phyloP scores from a whole-genome alignment of 2,113 vertebrate genomes.

The Sardina pilchardus region DNA sequence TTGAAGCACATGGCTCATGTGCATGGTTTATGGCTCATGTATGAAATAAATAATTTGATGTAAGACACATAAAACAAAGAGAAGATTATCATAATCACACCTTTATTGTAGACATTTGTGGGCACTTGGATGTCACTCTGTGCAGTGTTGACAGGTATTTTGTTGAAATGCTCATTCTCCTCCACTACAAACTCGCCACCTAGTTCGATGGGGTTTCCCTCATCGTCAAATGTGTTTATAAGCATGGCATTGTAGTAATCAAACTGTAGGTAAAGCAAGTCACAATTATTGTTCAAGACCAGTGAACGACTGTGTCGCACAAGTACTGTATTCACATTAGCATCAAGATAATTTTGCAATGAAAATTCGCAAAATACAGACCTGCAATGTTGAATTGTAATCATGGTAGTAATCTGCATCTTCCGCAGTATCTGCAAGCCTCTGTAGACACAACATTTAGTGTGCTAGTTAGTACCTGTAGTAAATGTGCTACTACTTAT shows the following conservation, averaged over 20 bases:
- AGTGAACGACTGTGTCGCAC: neutral
- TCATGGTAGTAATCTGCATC: conserved; percentile 92
- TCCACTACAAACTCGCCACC: conserved; percentile 88
- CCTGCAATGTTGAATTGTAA: conserved; percentile 84
- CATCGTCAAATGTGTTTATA: conserved; percentile 85
- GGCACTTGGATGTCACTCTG: conserved; percentile 91
- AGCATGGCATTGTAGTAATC: conserved; percentile 92
- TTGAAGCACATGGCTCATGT: no score
- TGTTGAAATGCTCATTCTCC: conserved; percentile 91
- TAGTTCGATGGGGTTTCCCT: conserved; percentile 81
- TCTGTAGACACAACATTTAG: conserved; percentile 66
- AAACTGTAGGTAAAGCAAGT: conserved; percentile 71
- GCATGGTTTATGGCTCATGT: neutral
- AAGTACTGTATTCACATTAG: neutral
- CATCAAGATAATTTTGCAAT: neutral
- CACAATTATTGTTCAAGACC: neutral
- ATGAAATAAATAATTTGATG: neutral
- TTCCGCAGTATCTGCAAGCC: conserved; percentile 89
- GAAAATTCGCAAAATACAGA: conserved; percentile 51
- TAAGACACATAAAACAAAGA: neutral
- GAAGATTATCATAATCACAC: conserved; percentile 58
- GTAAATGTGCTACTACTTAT: neutral
- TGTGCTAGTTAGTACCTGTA: neutral
- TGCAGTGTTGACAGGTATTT: conserved; percentile 86
- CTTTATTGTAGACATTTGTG: conserved; percentile 98